These are phyloP conservation scores for Acrossocheilus fasciatus DNA, from an alignment of 2,797 vertebrate genomes.

Conservation along the genomic window DNA sequence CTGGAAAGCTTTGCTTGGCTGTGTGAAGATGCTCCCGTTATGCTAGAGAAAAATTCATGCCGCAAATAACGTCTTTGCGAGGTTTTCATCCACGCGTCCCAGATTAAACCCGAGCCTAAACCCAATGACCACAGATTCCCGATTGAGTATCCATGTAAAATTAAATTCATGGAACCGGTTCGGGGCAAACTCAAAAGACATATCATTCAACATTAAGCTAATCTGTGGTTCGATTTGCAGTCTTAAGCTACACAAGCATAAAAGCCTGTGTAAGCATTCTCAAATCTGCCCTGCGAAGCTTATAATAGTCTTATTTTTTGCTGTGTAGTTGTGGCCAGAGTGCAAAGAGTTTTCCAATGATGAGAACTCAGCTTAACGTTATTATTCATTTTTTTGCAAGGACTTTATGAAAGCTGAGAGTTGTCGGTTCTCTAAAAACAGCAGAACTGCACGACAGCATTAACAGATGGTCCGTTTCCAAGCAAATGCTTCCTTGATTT, in stretches of 20 bases:
- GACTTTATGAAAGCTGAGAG: slow-evolving; percentile 29
- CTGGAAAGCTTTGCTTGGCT: slow-evolving; percentile 37
- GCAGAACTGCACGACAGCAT: background rate
- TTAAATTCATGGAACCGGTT: slow-evolving; percentile 66
- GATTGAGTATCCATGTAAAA: slow-evolving; percentile 66
- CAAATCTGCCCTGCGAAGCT: slow-evolving; percentile 74
- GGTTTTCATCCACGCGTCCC: slow-evolving; percentile 3
- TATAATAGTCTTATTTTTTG: slow-evolving; percentile 78
- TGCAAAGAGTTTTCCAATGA: slow-evolving; percentile 65
- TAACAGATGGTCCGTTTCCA: background rate
- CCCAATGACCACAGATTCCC: slow-evolving; percentile 63
- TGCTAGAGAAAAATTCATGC: background rate
- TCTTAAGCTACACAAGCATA: slow-evolving; percentile 76
- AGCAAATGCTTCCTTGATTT: slow-evolving; percentile 4
- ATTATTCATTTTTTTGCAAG: slow-evolving; percentile 57
- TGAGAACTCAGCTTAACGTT: slow-evolving; percentile 71
- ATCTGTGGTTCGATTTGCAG: slow-evolving; percentile 80
- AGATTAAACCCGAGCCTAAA: slow-evolving; percentile 34
- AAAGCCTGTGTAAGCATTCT: slow-evolving; percentile 81
- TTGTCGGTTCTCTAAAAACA: slow-evolving; percentile 22
- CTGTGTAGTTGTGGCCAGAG: slow-evolving; percentile 69
- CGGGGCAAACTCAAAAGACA: slow-evolving; percentile 69
- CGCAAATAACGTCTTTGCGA: slow-evolving; percentile 19
- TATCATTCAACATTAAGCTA: slow-evolving; percentile 74
- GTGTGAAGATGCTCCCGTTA: slow-evolving; percentile 22